Evolutionary conservation across 92 coral and sea anemone species (phyloP).

Genomic region (Epizoanthus ramosus): DNA sequence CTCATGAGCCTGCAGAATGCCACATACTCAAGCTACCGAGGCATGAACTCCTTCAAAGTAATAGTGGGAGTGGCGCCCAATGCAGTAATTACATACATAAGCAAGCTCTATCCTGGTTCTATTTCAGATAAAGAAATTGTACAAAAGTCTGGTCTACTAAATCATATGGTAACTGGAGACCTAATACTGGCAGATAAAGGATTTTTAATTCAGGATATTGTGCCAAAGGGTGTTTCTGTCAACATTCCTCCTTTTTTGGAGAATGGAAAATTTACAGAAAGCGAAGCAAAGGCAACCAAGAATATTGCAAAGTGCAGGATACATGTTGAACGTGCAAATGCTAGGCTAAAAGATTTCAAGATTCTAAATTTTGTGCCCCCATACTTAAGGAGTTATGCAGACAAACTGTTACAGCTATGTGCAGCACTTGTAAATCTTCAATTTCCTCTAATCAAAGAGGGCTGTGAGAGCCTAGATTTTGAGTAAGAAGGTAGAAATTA

Average conservation of each 20-base stretch:
- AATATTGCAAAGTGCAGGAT: constrained; percentile 58
- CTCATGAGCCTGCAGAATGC: constrained; percentile 54
- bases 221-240: constrained; percentile 48
- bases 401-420: no score
- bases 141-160: constrained; percentile 40
- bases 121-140: constrained; percentile 64
- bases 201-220: constrained; percentile 55
- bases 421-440: no score
- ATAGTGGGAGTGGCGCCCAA: constrained; percentile 75
- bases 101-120: constrained; percentile 64
- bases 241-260: constrained; percentile 70
- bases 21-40: constrained; percentile 60
- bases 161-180: constrained; percentile 59
- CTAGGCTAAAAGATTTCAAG: no score
- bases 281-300: constrained; percentile 60
- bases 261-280: constrained; percentile 61
- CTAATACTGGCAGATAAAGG: constrained; percentile 64
- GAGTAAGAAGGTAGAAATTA: no score
- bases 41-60: constrained; percentile 57
- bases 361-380: no score
- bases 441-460: no score
- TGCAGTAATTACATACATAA: constrained; percentile 65
- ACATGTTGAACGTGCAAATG: no score
- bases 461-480: no score
- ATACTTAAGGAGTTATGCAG: no score